phyloP scores from a whole-genome alignment of 1,140 invertebrate genomes.

The Eueides isabella region DNA sequence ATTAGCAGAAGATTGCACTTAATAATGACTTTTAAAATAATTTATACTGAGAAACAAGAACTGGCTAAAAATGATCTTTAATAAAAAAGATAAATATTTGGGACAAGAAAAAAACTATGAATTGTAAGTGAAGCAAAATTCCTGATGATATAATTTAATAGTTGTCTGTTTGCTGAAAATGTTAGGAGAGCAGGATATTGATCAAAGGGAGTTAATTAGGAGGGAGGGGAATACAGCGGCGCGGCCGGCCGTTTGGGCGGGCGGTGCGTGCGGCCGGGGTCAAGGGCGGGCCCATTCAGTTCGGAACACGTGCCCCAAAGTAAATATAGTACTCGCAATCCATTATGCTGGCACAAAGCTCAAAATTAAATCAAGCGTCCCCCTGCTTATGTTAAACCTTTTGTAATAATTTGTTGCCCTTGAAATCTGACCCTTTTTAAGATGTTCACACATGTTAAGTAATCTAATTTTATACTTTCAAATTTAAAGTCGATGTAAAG shows the following conservation, averaged over 20 bases:
- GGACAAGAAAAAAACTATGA: slow-evolving; percentile 1
- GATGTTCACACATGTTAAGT: slow-evolving; percentile 5
- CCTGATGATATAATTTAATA: slow-evolving; percentile 5
- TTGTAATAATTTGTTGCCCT: slow-evolving; percentile 21
- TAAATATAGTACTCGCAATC: slow-evolving; percentile 74
- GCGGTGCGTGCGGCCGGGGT: slow-evolving; percentile 72
- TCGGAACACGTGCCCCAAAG: slow-evolving; percentile 76
- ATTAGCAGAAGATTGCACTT: not conserved
- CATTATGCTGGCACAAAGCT: slow-evolving; percentile 57
- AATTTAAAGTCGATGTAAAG: not conserved
- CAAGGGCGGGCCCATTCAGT: slow-evolving; percentile 77
- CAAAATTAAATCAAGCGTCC: slow-evolving; percentile 32
- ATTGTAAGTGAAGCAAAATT: not conserved
- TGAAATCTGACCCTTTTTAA: slow-evolving; percentile 12
- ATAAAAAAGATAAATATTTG: not conserved
- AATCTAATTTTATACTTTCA: not conserved
- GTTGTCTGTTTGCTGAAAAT: slow-evolving; percentile 7
- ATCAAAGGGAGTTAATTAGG: slow-evolving; percentile 51
- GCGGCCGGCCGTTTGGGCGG: slow-evolving; percentile 71
- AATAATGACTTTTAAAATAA: not conserved
- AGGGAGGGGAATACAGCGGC: slow-evolving; percentile 53
- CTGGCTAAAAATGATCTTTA: not conserved
- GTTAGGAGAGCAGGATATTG: slow-evolving; percentile 58
- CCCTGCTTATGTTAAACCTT: slow-evolving; percentile 20
- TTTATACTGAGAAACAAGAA: not conserved